phyloP scores from a whole-genome alignment of 1,140 invertebrate genomes.

The Temnothorax curvispinosus region DNA sequence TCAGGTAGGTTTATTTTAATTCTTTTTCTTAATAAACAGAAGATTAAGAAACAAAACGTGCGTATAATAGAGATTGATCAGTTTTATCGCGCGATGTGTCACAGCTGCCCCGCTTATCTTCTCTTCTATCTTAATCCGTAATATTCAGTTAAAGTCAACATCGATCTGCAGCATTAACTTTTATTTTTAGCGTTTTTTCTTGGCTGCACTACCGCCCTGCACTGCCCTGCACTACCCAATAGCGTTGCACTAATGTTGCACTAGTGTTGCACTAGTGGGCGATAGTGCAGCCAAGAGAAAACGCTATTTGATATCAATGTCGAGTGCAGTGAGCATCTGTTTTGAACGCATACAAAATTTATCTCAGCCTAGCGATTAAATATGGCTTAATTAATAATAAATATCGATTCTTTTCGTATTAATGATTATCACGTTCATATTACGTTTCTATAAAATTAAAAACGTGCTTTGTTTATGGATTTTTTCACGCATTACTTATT shows the following conservation, averaged over 20 bases:
- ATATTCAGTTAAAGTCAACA: neutral
- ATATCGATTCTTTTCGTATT: neutral
- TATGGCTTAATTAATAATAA: neutral
- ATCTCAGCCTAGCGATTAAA: neutral
- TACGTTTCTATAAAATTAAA: neutral
- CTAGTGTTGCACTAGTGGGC: too few relatives aligned
- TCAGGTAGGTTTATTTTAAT: constrained; percentile 8
- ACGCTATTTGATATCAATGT: neutral
- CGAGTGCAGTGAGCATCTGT: neutral
- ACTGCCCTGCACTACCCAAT: too few relatives aligned
- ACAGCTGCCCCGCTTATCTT: neutral
- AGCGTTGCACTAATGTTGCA: too few relatives aligned
- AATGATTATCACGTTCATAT: neutral
- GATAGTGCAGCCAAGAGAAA: too few relatives aligned
- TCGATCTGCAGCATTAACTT: neutral
- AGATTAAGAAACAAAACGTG: neutral
- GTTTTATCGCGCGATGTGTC: neutral
- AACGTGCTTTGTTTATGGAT: too few relatives aligned
- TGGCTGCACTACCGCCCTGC: too few relatives aligned
- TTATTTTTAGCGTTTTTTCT: too few relatives aligned
- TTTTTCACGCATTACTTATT: neutral
- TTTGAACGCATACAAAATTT: neutral
- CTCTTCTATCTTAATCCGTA: neutral
- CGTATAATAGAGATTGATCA: neutral
- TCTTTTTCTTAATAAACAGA: neutral